Evolutionary conservation across 2,888 invertebrate genomes (phyloP), one percentile per base, ranked within the genome.

Genomic region (Ganaspis brasiliensis): DNA sequence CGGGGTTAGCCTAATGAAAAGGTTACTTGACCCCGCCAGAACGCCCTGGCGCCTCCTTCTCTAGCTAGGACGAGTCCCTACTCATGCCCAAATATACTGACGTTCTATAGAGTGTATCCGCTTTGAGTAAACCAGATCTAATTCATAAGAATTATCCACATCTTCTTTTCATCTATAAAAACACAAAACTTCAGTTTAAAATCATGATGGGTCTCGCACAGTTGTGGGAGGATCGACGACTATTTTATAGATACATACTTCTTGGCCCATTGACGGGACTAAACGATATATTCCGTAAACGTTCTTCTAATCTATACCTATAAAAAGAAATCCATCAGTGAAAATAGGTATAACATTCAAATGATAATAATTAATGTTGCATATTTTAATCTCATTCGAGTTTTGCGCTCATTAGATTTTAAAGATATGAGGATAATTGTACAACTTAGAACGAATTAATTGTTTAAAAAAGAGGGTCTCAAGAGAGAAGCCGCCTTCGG

Each of bases 1-100:
- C 86, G 87, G 87, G 89, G 89, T 90, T 89, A 89, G 85, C 89
- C n/a, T 90, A 91, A 91, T 91, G 91, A 91, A 91, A 91, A 91
- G 91, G 91, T 91, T 91, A 90, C 84, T 91, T 90, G 90, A 91
- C 91, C 91, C 89, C 87, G 87, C 78, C 85, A 90, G 86, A 90
- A 90, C 90, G 91, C 91, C 90, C 91, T 90, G 91, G 91, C 91
- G 91, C 91, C 91, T 90, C 86, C 88, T 88, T 82, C 86, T 76
- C 81, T 40, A 73, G 73, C 63, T 63, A 79, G 81, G 78, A n/a
- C n/a, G n/a, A 80, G 73, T 78, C 70, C 71, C 31, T 2, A n/a
- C 73, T 40, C 14, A 55, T 67, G 67, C 40, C 67, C 24, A 67
- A 67, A 45, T 67, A 67, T 45, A 67, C 67, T 24, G 45, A 67